These are phyloP conservation scores for Ramphastos sulfuratus DNA, from an alignment of 2,113 vertebrate species.

Conservation along the genomic window DNA sequence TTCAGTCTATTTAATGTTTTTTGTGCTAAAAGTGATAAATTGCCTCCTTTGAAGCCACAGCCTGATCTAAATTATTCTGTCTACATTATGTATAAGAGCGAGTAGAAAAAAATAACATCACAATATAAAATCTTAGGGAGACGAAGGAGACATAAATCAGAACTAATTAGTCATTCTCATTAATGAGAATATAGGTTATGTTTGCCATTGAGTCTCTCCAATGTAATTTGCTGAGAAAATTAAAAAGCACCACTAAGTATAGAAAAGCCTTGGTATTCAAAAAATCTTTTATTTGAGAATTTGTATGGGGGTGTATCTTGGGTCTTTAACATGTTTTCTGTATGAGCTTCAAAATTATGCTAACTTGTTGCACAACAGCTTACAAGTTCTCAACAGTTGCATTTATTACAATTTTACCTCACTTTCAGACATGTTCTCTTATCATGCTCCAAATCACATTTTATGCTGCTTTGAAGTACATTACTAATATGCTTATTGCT, in stretches of 20 bases:
- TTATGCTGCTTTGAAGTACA: slow-evolving; percentile 67
- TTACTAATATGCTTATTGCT: slow-evolving; percentile 56
- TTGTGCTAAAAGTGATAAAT: slow-evolving; percentile 25
- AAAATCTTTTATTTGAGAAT: slow-evolving; percentile 3
- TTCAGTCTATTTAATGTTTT: slow-evolving; percentile 8
- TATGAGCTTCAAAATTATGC: slow-evolving; percentile 26
- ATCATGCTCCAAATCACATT: slow-evolving; percentile 68
- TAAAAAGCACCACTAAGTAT: neutral
- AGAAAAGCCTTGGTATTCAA: neutral
- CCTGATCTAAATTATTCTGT: slow-evolving; percentile 38
- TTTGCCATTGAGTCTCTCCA: slow-evolving; percentile 19
- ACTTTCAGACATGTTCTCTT: slow-evolving; percentile 61
- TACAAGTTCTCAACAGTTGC: slow-evolving; percentile 50
- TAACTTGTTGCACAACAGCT: slow-evolving; percentile 59
- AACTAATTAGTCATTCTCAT: slow-evolving; percentile 28
- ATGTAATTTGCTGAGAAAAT: slow-evolving; percentile 20
- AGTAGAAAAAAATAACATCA: neutral
- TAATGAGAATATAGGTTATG: slow-evolving; percentile 13
- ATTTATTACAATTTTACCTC: slow-evolving; percentile 55
- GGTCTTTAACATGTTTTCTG: slow-evolving; percentile 7
- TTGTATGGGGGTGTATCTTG: neutral
- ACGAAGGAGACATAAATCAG: slow-evolving; percentile 36
- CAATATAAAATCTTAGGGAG: neutral
- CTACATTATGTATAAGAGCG: slow-evolving; percentile 10
- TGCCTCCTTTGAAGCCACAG: slow-evolving; percentile 17